Base-by-base conservation (phyloP, 2,888 invertebrate genomes). In the Dasysyrphus albostriatus region DNA sequence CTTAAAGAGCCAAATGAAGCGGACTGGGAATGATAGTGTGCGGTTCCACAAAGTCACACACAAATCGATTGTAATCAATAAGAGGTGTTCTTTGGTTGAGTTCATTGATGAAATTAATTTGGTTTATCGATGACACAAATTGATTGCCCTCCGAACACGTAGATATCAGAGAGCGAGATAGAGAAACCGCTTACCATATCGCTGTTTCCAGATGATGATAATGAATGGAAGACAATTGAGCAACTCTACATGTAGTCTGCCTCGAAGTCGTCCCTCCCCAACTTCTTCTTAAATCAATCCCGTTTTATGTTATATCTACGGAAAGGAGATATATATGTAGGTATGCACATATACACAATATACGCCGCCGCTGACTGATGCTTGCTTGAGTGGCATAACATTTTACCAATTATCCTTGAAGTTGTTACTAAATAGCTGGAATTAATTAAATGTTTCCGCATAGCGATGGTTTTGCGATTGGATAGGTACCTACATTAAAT, bases 81-180 rank as follows among this genome's bases (percentile, higher is more conserved):
- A 61, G 39, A 87, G 87, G 83, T 87, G 83, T 87, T 87, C 75
- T 75, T 70, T 74, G 83, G 74, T 74, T 74, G 78, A 65, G 78
- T 79, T 83, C 83, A 79, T 74, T 79, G 83, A 79, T 78, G 87
- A 87, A 87, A 87, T 87, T 87, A 87, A 83, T 87, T 87, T 75
- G 87, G 87, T 87, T 87, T 87, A 83, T 87, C 87, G 87, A 87
- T 78, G 87, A 83, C 87, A 72, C 78, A 82, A 87, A 87, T 87
- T 87, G 78, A 87, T 87, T 87, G 75, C 74, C 74, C 73, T 59
- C 51, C 37, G 32, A 16, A 37, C 34, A 69, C 29, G 2, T 24
- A 24, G 24, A 3, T 16, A 67, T 6, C 16, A 67, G 32, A 34
- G 16, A 69, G 19, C 14, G 63, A 34, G 42, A 59, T 19, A 63